These are phyloP conservation scores for Podarcis cretensis DNA, from an alignment of 2,113 vertebrate species.

Conservation along the genomic window DNA sequence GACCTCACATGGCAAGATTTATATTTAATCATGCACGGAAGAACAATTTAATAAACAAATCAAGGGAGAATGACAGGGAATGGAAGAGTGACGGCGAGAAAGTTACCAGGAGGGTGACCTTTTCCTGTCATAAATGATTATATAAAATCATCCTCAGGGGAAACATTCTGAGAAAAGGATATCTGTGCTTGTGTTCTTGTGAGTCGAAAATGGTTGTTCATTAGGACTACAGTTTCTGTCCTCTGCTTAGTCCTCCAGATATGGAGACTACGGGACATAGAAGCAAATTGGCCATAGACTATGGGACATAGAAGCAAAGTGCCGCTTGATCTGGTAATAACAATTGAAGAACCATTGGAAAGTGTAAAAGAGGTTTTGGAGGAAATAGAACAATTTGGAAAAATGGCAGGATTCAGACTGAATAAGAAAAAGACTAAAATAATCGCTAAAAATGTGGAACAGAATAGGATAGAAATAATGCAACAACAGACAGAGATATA, in stretches of 20 bases:
- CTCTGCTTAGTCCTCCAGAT: neutral
- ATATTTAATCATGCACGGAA: neutral
- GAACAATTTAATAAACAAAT: neutral
- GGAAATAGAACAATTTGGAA: too few species aligned
- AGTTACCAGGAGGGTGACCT: neutral
- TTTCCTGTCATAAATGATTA: slow-evolving; percentile 4
- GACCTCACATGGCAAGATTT: neutral
- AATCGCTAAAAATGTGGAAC: too few species aligned
- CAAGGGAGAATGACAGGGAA: neutral
- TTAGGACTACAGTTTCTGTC: neutral
- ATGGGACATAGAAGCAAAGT: too few species aligned
- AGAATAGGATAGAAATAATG: too few species aligned
- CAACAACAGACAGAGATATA: too few species aligned
- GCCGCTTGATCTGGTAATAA: too few species aligned
- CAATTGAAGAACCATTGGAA: too few species aligned
- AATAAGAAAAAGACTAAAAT: too few species aligned
- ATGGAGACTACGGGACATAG: too few species aligned
- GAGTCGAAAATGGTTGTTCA: neutral
- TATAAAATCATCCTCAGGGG: neutral
- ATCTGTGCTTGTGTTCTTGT: neutral
- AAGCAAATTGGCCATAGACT: too few species aligned
- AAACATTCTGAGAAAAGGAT: neutral
- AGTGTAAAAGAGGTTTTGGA: too few species aligned
- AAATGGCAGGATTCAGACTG: too few species aligned
- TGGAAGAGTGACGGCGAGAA: neutral